phyloP scores from a whole-genome alignment of 2,797 vertebrate species.

The Semaprochilodus insignis region DNA sequence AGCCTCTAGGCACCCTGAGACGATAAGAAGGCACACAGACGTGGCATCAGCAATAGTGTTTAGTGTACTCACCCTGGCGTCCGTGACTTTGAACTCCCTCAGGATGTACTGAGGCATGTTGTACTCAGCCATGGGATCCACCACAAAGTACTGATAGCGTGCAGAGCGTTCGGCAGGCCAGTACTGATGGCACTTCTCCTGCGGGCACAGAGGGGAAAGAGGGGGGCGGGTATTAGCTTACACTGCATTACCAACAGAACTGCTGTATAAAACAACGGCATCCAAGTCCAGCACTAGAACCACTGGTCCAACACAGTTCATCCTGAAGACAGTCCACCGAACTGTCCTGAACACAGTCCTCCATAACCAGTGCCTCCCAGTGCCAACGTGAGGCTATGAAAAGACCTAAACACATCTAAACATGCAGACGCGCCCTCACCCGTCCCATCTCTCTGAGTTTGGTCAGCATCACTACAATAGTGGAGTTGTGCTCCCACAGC shows the following conservation, averaged over 20 bases:
- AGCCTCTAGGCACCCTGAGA: neutral
- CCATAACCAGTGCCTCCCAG: too few relatives aligned
- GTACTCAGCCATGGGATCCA: slow-evolving; percentile 83
- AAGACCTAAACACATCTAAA: neutral
- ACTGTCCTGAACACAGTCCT: too few relatives aligned
- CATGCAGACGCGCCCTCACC: slow-evolving; percentile 73
- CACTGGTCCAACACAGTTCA: too few relatives aligned
- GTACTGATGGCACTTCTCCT: slow-evolving; percentile 20
- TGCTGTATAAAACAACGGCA: too few relatives aligned
- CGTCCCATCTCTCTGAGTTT: slow-evolving; percentile 96
- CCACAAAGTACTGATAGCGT: slow-evolving; percentile 98
- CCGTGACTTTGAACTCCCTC: slow-evolving; percentile 71
- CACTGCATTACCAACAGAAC: too few relatives aligned
- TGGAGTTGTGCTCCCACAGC: slow-evolving; percentile 98
- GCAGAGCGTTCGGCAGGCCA: slow-evolving; percentile 89
- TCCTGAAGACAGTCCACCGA: too few relatives aligned
- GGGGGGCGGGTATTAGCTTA: neutral
- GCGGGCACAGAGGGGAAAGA: neutral
- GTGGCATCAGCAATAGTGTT: neutral
- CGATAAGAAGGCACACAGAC: neutral
- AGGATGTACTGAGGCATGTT: slow-evolving; percentile 13
- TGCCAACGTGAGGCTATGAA: too few relatives aligned
- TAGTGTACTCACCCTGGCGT: neutral
- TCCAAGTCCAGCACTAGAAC: too few relatives aligned
- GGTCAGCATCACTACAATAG: slow-evolving; percentile 97